Evolutionary conservation across 2,888 invertebrate species (phyloP).

Genomic region (Trichacis sp.): DNA sequence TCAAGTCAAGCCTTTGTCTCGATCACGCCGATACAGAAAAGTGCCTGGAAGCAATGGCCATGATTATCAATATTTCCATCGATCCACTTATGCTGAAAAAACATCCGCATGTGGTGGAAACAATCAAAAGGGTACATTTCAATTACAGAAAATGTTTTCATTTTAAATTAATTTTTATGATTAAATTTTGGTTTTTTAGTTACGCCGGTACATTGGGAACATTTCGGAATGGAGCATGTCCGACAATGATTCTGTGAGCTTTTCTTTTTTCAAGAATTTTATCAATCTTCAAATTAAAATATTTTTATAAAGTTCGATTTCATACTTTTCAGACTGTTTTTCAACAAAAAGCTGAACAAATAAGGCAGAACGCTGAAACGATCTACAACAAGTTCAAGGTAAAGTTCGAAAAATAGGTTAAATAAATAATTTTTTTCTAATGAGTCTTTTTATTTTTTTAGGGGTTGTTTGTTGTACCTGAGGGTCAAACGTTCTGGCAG

Average conservation of each 20-base stretch:
- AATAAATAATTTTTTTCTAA: no score
- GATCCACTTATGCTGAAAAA: constrained; percentile 84
- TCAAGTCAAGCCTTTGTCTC: constrained; percentile 76
- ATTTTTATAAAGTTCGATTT: constrained; percentile 8
- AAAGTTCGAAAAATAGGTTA: no score
- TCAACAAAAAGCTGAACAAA: constrained; percentile 76
- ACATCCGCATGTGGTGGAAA: constrained; percentile 83
- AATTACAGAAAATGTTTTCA: no score
- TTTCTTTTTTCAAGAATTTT: no score
- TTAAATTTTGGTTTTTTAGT: constrained; percentile 51
- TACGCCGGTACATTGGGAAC: constrained; percentile 85
- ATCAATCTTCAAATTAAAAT: no score
- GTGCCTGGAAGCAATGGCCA: constrained; percentile 79
- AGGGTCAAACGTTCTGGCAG: constrained; percentile 79
- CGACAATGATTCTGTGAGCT: constrained; percentile 72
- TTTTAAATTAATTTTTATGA: not conserved
- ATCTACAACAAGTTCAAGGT: constrained; percentile 74
- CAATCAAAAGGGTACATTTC: constrained; percentile 79
- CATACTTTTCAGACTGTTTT: constrained; percentile 69
- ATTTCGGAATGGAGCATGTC: constrained; percentile 79
- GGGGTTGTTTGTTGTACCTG: constrained; percentile 75
- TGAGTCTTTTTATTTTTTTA: constrained; percentile 56
- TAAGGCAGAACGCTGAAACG: constrained; percentile 78
- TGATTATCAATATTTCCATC: constrained; percentile 73
- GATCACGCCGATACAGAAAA: constrained; percentile 80